A percentile compares a stretch with the other conserved stretches of the same genome.
Conservation (phyloP, 2,888 invertebrate genomes). For the Eucriotettix oculatus region DNA sequence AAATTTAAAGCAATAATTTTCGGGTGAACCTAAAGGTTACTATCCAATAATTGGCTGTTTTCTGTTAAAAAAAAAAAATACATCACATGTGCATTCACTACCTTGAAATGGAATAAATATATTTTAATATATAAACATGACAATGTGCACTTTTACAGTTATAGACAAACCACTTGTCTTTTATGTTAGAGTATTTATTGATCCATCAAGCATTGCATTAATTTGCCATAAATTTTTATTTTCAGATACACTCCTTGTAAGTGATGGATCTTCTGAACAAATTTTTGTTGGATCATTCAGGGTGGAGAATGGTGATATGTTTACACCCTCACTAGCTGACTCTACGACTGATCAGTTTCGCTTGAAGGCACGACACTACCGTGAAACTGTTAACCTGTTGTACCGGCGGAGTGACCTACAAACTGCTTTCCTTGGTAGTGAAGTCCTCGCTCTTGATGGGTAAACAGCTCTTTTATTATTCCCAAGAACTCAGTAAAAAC, state of each 20-base stretch:
- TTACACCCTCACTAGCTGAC: constrained; percentile 47
- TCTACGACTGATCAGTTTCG: constrained; percentile 52
- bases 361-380: constrained; percentile 54
- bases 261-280: constrained; percentile 58
- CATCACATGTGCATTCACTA: too few relatives aligned
- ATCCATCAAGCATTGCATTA: neutral
- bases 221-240: constrained; percentile 18
- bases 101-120: too few relatives aligned
- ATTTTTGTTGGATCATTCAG: constrained; percentile 69
- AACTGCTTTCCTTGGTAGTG: constrained; percentile 59
- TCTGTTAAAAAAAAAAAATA: too few relatives aligned
- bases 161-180: too few relatives aligned
- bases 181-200: too few relatives aligned
- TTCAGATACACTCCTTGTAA: constrained; percentile 56
- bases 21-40: too few relatives aligned
- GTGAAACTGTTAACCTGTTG: constrained; percentile 55
- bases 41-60: too few relatives aligned
- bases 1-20: too few relatives aligned
- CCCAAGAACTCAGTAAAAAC: too few relatives aligned
- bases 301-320: constrained; percentile 51
- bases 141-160: too few relatives aligned
- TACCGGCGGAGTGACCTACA: constrained; percentile 57
- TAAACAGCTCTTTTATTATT: constrained; percentile 26
- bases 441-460: constrained; percentile 75
- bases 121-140: too few relatives aligned